Base-by-base conservation (phyloP, 2,888 invertebrate species). In the Hermodice carunculata region DNA sequence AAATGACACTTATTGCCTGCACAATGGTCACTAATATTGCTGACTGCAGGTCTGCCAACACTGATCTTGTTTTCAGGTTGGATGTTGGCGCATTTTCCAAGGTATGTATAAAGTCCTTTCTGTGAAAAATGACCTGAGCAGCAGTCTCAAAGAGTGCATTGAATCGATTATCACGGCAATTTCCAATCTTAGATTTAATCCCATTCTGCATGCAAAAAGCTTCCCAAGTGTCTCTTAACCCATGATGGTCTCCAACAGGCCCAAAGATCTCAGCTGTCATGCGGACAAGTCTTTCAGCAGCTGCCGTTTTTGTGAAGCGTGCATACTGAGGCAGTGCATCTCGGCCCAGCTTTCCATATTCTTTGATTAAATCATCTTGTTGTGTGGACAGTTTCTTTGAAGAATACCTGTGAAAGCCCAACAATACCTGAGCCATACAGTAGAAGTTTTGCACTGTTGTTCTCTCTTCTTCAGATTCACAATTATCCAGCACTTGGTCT, bases 91-190 rank as follows among this genome's bases (percentile, higher is more conserved):
- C 4, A 19, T 48, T 52, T 6, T 29, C 28, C 11, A 71, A 40
- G 19, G 63, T 60, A 1, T 60, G 48, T 1, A 65, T 3, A 34
- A 71, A 67, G 40, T 62, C 65, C 3, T 65, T 4, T 19, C 43
- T 34, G 43, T 71, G 69, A 1, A 64, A 40, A 24, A 49, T 19
- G 2, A 69, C 48, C 29, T 68, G 66, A 2, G 63, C 70, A 8
- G 61, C 31, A 8, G 66, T 70, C 40, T 71, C 60, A 51, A 71
- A 69, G 3, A 69, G n/a, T 2, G 59, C 62, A 62, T 71, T 71
- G 31, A 71, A 69, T 11, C 68, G 31, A 37, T 71, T 73, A 17
- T 70, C 66, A 22, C 37, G 32, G 53, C 37, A 53, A 31, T 53
- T 53, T 24, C 22, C 14, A 4, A 53, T 34, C 37, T 37, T 53